A percentile compares a stretch with the other conserved stretches of the same genome.
Evolutionary conservation across 2,113 vertebrate genomes (phyloP).

Genomic region (Lonchura striata): DNA sequence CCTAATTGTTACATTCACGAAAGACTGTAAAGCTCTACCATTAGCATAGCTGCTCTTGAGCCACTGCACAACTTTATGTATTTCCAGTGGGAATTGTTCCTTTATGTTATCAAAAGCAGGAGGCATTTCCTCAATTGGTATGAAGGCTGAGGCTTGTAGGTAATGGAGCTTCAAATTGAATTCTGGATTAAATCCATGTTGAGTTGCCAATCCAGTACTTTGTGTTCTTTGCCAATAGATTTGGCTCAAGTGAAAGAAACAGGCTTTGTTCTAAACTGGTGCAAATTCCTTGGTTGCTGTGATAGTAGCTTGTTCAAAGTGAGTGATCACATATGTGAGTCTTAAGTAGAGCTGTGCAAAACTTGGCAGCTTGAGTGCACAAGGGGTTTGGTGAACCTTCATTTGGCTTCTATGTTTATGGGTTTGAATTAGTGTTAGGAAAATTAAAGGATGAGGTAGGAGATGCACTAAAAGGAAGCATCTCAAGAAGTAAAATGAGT

Average conservation of each 20-base stretch:
- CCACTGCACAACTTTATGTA: constrained; percentile 27
- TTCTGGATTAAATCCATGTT: constrained; percentile 67
- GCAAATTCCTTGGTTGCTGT: constrained; percentile 64
- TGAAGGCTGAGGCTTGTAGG: constrained; percentile 66
- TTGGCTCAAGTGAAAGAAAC: constrained; percentile 56
- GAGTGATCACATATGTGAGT: constrained; percentile 55
- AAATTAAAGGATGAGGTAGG: constrained; percentile 51
- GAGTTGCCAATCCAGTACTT: constrained; percentile 43
- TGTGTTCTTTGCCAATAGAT: constrained; percentile 51
- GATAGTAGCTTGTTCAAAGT: constrained; percentile 69
- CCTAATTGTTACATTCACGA: constrained; percentile 7
- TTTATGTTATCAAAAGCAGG: constrained; percentile 68
- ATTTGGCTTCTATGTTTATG: constrained; percentile 51
- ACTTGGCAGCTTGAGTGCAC: constrained; percentile 64
- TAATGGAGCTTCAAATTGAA: constrained; percentile 76
- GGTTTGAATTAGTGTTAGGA: constrained; percentile 39
- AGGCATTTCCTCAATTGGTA: constrained; percentile 63
- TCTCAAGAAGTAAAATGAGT: neutral
- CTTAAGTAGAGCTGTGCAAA: constrained; percentile 64
- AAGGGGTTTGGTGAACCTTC: constrained; percentile 65
- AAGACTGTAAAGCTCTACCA: constrained; percentile 1
- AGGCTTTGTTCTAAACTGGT: constrained; percentile 70
- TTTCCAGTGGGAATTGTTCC: constrained; percentile 29
- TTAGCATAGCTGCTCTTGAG: constrained; percentile 26
- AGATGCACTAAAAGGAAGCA: neutral